These are phyloP conservation scores for Oreohelix idahoensis DNA, from an alignment of 1,140 invertebrate species.

Conservation along the genomic window DNA sequence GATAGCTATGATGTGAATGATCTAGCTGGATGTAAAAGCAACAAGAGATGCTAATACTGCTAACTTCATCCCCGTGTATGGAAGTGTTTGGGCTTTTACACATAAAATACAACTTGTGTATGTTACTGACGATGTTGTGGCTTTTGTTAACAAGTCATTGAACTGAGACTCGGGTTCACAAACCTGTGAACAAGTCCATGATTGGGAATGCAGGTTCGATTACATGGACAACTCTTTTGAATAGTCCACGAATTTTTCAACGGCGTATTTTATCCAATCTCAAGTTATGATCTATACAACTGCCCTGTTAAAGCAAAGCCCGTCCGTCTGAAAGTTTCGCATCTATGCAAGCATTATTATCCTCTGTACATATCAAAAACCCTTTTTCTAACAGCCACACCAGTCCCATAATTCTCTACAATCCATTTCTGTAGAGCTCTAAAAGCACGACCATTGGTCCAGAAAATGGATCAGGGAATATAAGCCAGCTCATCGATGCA, in stretches of 20 bases:
- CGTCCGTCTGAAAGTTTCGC: background rate
- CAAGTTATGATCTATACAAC: background rate
- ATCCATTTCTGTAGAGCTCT: background rate
- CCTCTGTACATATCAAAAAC: background rate
- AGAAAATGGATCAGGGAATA: conserved; percentile 6
- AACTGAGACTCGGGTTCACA: no score
- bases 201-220: no score
- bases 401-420: background rate
- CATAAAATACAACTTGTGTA: no score
- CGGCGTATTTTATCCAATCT: background rate
- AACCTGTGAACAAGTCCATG: no score
- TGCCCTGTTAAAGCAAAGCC: background rate
- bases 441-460: background rate
- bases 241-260: background rate
- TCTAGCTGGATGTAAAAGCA: no score
- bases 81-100: no score
- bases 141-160: no score
- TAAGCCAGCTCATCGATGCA: conserved; percentile 5
- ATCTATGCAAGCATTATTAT: background rate
- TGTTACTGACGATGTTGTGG: no score
- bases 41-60: no score
- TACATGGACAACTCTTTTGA: background rate
- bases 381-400: background rate
- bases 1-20: no score
- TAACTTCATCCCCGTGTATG: no score